Evolutionary conservation across 2,888 invertebrate species (phyloP), one percentile per base, ranked within the genome.

Genomic region (Netelia fuscicornis): DNA sequence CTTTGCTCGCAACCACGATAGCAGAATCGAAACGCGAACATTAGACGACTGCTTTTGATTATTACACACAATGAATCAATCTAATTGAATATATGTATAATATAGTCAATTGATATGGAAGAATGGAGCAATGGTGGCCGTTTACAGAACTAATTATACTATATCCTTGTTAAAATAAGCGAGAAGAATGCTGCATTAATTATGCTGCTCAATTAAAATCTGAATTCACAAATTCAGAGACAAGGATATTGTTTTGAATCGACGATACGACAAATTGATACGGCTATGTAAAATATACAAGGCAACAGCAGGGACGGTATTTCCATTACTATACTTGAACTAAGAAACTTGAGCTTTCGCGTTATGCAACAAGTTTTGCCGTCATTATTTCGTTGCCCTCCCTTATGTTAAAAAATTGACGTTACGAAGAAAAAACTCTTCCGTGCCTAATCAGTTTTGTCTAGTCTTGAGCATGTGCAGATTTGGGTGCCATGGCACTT

Each of bases 401-500:
- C 9, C 8, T 58, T 30, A 56, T 72, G 71, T 62, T 54, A 52
- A 54, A 65, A 60, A 54, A n/a, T 52, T 48, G 64, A 54, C 17
- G 30, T 70, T 54, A 44, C 13, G 17, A 71, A 52, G 60, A 44
- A 52, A 48, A 70, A 71, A 20, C 30, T 23, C 17, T 23, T 64
- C 25, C 17, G 13, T 17, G 67, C 44, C 56, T 56, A 70, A 64
- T 90, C 72, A 90, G 74, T 88, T 87, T 88, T 91, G 90, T 88
- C 92, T 90, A 83, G 91, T 91, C 86, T 94, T 94, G 89, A 94
- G 92, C 93, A 94, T 93, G 89, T 94, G 94, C 87, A 94, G 90
- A 87, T 94, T 94, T 48, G 94, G 92, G 91, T 94, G 94, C 94
- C 94, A 94, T 91, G 94, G 94, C 92, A 94, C 94, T 93, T 94